Evolutionary conservation across 2,797 vertebrate genomes (phyloP), one percentile per base, ranked within the genome.

Genomic region (Pangasius larnaudii): DNA sequence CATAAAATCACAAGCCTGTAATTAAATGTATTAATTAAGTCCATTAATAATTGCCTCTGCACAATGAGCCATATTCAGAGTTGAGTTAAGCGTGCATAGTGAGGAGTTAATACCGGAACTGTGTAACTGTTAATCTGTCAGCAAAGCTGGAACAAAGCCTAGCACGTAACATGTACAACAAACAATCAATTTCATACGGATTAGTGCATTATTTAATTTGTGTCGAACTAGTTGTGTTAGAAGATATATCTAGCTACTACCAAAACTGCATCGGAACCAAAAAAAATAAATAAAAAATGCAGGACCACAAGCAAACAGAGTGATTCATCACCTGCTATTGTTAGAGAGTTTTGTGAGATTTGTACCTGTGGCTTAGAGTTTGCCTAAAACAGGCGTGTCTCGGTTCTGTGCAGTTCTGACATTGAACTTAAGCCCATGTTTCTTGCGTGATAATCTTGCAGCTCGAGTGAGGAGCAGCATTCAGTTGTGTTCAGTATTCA

Each of bases 11-110:
- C 61, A 84, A 51, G 81, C 63, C 42, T 84, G 63, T 51, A 84
- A 84, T 67, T 67, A 67, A 67, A 84, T 33, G 9, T 51, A 84
- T 69, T 84, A 49, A 84, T 84, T 84, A 84, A 33, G 61, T 67
- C 63, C 11, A 51, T 84, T 84, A 84, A 67, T 82, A 82, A 63
- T 63, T 67, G 42, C 18, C 9, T 84, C 24, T 30, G 42, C 42
- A 67, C n/a, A 69, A 84, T 51, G 36, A 13, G 36, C 58, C 19
- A 16, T 46, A 42, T 19, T 63, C 6, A 10, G 13, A 42, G 58
- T 46, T 63, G 58, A 42, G 79, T 39, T 79, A 58, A 63, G 36
- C 1, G 10, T 83, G 33, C 19, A 27, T 24, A 80, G 78, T 5
- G 22, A 39, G 33, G 19, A 36, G 33, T 39, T 80, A 36, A 80